Evolutionary conservation across 2,113 vertebrate species (phyloP), one percentile per base, ranked within the genome.

Genomic region (Salminus brasiliensis): DNA sequence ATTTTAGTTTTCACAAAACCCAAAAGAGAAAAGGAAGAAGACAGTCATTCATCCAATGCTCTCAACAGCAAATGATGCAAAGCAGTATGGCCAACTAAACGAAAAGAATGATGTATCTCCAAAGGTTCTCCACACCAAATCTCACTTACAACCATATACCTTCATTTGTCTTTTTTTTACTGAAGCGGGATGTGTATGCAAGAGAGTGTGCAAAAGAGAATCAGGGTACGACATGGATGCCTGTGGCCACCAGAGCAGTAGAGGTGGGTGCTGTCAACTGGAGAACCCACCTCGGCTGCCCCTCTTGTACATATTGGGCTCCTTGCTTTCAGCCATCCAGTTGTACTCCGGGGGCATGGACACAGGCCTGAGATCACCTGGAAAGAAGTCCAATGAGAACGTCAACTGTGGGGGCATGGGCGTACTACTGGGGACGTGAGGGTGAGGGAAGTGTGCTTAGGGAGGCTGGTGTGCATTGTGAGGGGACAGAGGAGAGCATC

Each of bases 371-470:
- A 60, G 74, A 32, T 84, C 82, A 72, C 78, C 82, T 84, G 34
- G 59, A 76, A 59, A 68, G 27, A 73, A 67, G 67, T 72, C 87
- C 86, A 94, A 92, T 83, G 88, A 85, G 67, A 79, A 90, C 29
- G 70, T 86, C 72, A 72, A 5, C 34, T 27, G 57, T 18, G 27
- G 30, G 52, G 49, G 18, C 21, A 49, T n/a, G 13, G 5, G 45
- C 23, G 5, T 65, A 72, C 89, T 85, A 89, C 85, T 86, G 75
- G 87, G 84, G 76, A 81, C 74, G 80, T 71, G 69, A 34, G 53
- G 41, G 70, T 80, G 78, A 41, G 45, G 9, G n/a, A 7, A 36
- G 57, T 60, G 52, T 15, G 45, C 12, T 60, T 29, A 29, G 73
- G 23, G 27, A 43, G 52, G 36, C 23, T 55, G 27, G 59, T 4